Base-by-base conservation (phyloP, 2,888 invertebrate species). In the Tiphia femorata region DNA sequence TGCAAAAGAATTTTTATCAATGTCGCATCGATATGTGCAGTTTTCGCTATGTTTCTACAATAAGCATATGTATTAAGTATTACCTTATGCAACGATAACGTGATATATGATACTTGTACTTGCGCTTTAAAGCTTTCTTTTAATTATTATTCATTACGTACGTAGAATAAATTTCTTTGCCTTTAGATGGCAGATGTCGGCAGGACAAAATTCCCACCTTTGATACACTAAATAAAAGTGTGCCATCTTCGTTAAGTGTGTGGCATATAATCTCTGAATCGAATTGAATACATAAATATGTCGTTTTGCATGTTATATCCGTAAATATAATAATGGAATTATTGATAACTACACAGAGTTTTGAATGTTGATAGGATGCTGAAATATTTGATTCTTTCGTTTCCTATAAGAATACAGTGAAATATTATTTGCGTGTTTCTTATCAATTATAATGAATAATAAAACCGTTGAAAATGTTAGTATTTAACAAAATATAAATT, bases 271-370 rank as follows among this genome's bases (percentile, higher is more conserved):
- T 75, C 1, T 49, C 3, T 2, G 71, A 64, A 6, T 76, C 77
- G 44, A 84, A 83, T 43, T 67, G 69, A 20, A 73, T 54, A 25
- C 66, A 78, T n/a, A 77, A 59, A 10, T 72, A 30, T 30, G 83
- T 65, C 20, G 76, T 60, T n/a, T 67, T 52, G 35, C 78, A 83
- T 3, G 67, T 61, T 53, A 79, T 77, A 42, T 80, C 69, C n/a
- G 63, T 61, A 51, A 84, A 84, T 54, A 83, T 67, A 12, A 78
- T 78, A 19, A 84, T 69, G 1, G 81, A 80, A 49, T 76, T 78
- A 41, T 82, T 78, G 29, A 82, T 70, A 19, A 71, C 72, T 3
- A 83, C 54, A 25, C 78, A 82, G 16, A 82, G 52, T 50, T 72
- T 73, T 20, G 70, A 66, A 60, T 72, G 56, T 49, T 77, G 73